A percentile compares a stretch with the other conserved stretches of the same genome.
Conservation (phyloP, 37 sponge, comb jelly and placozoan genomes). For the Aphrocallistes beatrix region DNA sequence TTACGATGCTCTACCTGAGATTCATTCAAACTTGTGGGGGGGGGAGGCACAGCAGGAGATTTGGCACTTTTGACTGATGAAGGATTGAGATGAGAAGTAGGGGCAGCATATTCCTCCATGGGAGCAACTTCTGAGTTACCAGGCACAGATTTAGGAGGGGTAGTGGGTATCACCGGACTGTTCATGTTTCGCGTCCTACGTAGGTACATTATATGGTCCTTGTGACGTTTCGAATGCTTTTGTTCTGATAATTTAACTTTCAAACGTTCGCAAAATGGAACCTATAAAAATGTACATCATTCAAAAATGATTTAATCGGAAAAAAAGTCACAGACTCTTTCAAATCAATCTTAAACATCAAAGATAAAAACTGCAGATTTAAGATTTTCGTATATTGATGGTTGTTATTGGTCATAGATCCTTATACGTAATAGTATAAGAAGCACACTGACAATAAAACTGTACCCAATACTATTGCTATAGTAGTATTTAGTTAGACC, state of each 20-base stretch:
- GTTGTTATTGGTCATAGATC: too few relatives aligned
- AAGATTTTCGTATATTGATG: too few relatives aligned
- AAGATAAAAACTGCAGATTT: too few relatives aligned
- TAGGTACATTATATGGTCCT: background rate
- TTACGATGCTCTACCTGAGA: background rate
- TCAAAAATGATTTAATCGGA: too few relatives aligned
- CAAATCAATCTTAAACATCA: too few relatives aligned
- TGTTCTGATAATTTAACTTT: background rate
- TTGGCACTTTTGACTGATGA: background rate
- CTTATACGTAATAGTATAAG: too few relatives aligned
- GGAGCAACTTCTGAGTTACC: background rate
- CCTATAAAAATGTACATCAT: background rate
- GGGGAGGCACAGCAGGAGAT: background rate
- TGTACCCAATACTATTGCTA: too few relatives aligned
- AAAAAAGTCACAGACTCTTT: too few relatives aligned
- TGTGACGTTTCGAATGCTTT: background rate
- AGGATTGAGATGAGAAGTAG: background rate
- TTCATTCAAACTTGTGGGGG: background rate
- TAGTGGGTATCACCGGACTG: background rate
- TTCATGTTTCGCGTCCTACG: constrained; percentile 7
- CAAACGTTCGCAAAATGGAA: background rate
- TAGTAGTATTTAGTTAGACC: too few relatives aligned
- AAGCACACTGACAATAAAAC: too few relatives aligned
- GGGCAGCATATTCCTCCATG: background rate
- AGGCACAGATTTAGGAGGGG: background rate